phyloP scores from a whole-genome alignment of 2,113 vertebrate genomes.

The Dipodomys stephensi region DNA sequence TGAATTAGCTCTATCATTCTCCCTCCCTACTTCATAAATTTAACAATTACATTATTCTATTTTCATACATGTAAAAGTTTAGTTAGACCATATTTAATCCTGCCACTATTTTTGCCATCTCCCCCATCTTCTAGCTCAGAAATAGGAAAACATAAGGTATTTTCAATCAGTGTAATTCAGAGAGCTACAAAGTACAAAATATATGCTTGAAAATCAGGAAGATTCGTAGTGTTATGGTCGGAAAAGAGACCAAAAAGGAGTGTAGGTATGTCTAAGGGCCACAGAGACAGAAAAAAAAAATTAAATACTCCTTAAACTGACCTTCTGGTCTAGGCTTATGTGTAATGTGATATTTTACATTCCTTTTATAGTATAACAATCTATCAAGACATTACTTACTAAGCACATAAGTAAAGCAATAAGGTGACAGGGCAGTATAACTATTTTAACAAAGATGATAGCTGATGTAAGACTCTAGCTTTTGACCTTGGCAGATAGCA shows the following conservation, averaged over 20 bases:
- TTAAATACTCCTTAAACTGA: conserved; percentile 12
- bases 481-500: background rate
- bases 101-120: no score
- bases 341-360: background rate
- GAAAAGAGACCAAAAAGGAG: background rate
- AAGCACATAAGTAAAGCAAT: conserved; percentile 26
- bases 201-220: background rate
- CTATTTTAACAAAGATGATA: background rate
- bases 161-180: conserved; percentile 20
- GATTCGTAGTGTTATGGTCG: background rate
- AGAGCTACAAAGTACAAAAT: conserved; percentile 8
- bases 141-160: background rate
- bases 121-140: background rate
- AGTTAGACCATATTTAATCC: no score
- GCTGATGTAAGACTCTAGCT: background rate
- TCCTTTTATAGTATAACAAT: conserved; percentile 29
- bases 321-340: background rate
- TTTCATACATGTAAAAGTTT: no score
- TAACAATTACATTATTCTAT: no score
- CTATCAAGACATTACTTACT: conserved; percentile 19
- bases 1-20: no score
- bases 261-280: no score
- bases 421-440: background rate
- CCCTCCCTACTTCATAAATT: no score
- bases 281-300: background rate